phyloP scores from a whole-genome alignment of 2,113 vertebrate species.

The Pangasianodon hypophthalmus region DNA sequence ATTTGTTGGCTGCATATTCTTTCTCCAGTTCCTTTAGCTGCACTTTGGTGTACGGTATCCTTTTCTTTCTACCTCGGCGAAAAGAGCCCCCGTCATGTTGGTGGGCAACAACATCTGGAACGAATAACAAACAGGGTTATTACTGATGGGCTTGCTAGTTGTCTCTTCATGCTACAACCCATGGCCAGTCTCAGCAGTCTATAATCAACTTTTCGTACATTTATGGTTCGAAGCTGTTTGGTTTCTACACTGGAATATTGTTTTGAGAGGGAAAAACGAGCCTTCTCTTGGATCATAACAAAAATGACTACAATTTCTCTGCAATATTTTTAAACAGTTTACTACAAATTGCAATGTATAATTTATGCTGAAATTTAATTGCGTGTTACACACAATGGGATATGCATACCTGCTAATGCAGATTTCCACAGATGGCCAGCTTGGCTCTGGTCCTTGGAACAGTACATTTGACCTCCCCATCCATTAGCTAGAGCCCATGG shows the following conservation, averaged over 20 bases:
- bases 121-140: conserved; percentile 50
- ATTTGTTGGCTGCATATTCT: conserved; percentile 91
- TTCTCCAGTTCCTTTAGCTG: conserved; percentile 92
- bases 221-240: not conserved
- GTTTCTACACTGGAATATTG: not conserved
- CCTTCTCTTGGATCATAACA: not conserved
- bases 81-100: conserved; percentile 87
- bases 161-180: not conserved
- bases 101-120: conserved; percentile 82
- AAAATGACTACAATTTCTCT: not conserved
- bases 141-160: conserved; percentile 26
- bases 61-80: conserved; percentile 90
- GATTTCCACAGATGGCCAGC: conserved; percentile 88
- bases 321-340: not conserved
- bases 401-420: conserved; percentile 83
- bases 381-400: not conserved
- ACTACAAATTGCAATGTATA: not conserved
- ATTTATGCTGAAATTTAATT: not conserved
- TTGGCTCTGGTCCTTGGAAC: conserved; percentile 87
- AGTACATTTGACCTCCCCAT: conserved; percentile 91
- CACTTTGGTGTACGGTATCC: conserved; percentile 91
- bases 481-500: conserved; percentile 87
- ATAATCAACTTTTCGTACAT: not conserved
- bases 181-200: not conserved
- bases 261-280: not conserved